These are phyloP conservation scores for Psophia crepitans DNA, from an alignment of 2,113 vertebrate species.

Conservation along the genomic window DNA sequence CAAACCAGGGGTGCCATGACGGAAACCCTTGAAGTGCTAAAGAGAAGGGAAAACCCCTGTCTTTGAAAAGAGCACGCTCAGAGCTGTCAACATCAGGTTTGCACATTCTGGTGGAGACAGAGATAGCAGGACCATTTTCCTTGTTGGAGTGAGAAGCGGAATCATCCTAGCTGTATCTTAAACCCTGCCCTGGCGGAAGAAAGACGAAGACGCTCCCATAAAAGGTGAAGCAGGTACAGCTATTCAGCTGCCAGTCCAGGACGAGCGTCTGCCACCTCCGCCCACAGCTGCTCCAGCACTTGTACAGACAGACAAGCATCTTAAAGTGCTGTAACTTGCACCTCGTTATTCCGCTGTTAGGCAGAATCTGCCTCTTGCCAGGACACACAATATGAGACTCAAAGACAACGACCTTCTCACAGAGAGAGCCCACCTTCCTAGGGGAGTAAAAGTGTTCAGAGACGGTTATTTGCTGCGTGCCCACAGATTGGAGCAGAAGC, in stretches of 20 bases:
- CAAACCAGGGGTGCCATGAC: background rate
- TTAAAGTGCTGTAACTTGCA: accelerated
- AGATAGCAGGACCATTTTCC: background rate
- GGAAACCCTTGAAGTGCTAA: background rate
- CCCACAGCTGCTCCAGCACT: background rate
- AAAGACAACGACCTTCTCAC: background rate
- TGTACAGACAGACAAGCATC: accelerated
- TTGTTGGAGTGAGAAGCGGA: background rate
- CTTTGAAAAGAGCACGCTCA: background rate
- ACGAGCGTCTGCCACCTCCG: background rate
- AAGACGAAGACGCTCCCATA: background rate
- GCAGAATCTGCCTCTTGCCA: background rate
- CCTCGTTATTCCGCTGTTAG: accelerated
- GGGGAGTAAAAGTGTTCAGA: background rate
- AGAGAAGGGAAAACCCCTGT: background rate
- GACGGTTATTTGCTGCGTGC: background rate
- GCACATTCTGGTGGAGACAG: background rate
- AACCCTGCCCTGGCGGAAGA: accelerated
- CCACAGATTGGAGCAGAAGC: background rate
- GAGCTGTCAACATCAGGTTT: background rate
- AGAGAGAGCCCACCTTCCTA: background rate
- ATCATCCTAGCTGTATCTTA: background rate
- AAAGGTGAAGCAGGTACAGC: background rate
- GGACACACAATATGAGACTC: background rate
- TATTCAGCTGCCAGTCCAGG: accelerated